Evolutionary conservation across 2,113 vertebrate species (phyloP), one percentile per base, ranked within the genome.

Genomic region (Vireo altiloquus): DNA sequence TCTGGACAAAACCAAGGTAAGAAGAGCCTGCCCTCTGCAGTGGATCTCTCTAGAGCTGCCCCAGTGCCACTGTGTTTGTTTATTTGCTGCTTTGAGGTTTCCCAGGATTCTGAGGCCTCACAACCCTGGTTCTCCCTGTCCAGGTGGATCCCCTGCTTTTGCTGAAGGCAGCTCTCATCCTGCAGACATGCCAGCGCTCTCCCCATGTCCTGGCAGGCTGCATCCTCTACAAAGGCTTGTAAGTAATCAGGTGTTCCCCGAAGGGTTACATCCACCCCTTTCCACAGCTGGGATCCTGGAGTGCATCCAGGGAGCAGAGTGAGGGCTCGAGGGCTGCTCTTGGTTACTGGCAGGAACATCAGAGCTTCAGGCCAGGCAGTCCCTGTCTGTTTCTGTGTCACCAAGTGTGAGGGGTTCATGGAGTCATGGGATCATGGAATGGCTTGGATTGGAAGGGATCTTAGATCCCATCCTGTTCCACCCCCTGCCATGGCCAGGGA

Each of bases 71-170:
- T 52, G 42, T 10, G 28, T 33, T 49, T 42, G 35, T 54, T 77
- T 37, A 1, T 46, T 50, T 59, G 39, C 69, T 78, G 19, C 27
- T 63, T 5, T 2, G 40, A 81, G 76, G 0, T 89, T 79, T 54
- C 30, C 21, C 12, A 7, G 52, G 18, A 2, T n/a, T 40, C 22
- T 72, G 37, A 70, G 77, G 13, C 35, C 28, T 64, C 11, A 72
- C 12, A 70, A 35, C 3, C 20, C n/a, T 37, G 61, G 10, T 57
- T 93, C 8, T 80, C 82, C 72, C 60, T 37, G 22, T 10, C 6
- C 94, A 99, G 99, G 99, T 99, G 81, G 99, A 99, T 66, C 99
- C 99, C 3, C 97, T 99, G 72, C 97, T 99, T 13, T 52, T 99
- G 52, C 98, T 99, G 79, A 99, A 99, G 95, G 99, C 99, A 2